A percentile compares a stretch with the other conserved stretches of the same genome.
Conservation (phyloP, 1,140 invertebrate species). For the Mizuhopecten yessoensis region DNA sequence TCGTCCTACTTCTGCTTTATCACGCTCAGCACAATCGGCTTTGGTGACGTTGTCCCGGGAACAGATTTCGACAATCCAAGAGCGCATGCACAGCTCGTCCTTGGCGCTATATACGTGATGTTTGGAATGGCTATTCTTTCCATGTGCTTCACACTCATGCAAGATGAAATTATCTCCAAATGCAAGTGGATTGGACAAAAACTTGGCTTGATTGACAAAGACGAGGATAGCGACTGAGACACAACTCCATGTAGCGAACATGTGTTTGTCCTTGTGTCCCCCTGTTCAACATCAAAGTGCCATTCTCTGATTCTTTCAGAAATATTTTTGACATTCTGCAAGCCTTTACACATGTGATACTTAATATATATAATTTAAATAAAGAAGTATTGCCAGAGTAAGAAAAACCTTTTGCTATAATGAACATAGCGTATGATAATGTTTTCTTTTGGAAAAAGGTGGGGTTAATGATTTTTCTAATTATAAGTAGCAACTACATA, state of each 20-base stretch:
- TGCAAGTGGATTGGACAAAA: constrained; percentile 87
- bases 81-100: constrained; percentile 87
- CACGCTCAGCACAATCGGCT: constrained; percentile 90
- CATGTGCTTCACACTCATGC: constrained; percentile 99
- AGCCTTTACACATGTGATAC: no score
- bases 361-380: no score
- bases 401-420: no score
- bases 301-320: neutral
- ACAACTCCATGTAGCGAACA: neutral
- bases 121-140: constrained; percentile 98
- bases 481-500: no score
- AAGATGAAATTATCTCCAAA: constrained; percentile 87
- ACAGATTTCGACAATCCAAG: constrained; percentile 85
- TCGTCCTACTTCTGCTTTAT: constrained; percentile 97
- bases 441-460: no score
- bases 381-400: no score
- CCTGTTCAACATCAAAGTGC: neutral
- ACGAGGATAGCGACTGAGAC: constrained; percentile 57
- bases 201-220: constrained; percentile 80
- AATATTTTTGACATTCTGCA: neutral
- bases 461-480: no score
- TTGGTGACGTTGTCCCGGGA: constrained; percentile 97
- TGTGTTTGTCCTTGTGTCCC: neutral
- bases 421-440: no score
- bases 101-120: constrained; percentile 86